These are phyloP conservation scores for Habrosyne pyritoides DNA, from an alignment of 2,888 invertebrate species.

Conservation along the genomic window DNA sequence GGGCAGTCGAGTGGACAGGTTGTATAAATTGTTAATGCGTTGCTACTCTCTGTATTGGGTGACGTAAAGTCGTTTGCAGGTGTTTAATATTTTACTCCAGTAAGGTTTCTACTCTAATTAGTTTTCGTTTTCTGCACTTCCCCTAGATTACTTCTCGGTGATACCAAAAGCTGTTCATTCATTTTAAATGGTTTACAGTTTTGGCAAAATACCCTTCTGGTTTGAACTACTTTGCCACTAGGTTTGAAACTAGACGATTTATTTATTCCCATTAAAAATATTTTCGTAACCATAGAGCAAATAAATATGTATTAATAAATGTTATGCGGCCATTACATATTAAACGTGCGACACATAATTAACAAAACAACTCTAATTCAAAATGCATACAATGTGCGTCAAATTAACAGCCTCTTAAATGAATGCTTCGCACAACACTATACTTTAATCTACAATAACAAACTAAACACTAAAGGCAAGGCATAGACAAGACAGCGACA, in stretches of 20 bases:
- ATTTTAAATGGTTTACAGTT: not conserved
- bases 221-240: too few relatives aligned
- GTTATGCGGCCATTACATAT: too few relatives aligned
- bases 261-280: not conserved
- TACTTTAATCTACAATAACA: constrained; percentile 27
- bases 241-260: too few relatives aligned
- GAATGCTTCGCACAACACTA: constrained; percentile 25
- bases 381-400: not conserved
- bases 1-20: constrained; percentile 56
- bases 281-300: not conserved
- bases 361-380: not conserved
- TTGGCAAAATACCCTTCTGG: too few relatives aligned
- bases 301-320: too few relatives aligned
- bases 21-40: constrained; percentile 57
- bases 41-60: constrained; percentile 41
- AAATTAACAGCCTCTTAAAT: not conserved
- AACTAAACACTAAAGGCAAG: constrained; percentile 8
- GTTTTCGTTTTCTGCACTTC: not conserved
- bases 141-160: not conserved
- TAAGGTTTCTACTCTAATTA: constrained; percentile 4
- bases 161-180: not conserved
- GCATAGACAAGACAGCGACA: constrained; percentile 24
- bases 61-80: constrained; percentile 25
- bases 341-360: too few relatives aligned
- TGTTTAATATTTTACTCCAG: constrained; percentile 26